A percentile compares a stretch with the other conserved stretches of the same genome.
phyloP scores from a whole-genome alignment of 2,888 invertebrate genomes.

The Glyphotaelius pellucidus region DNA sequence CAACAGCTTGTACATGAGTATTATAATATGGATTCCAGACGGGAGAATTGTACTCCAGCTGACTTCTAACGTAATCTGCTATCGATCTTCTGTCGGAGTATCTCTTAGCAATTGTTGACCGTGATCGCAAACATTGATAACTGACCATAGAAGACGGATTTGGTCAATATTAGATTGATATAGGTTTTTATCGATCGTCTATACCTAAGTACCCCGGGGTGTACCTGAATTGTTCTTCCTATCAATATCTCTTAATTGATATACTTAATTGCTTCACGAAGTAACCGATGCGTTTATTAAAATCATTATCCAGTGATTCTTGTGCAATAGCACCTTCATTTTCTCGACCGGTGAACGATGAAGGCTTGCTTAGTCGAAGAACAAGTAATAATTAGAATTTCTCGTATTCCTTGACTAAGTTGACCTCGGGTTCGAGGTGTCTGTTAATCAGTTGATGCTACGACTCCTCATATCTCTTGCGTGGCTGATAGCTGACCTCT shows the following conservation, averaged over 20 bases:
- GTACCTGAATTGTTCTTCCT: neutral
- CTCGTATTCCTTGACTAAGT: neutral
- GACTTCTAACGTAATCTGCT: no score
- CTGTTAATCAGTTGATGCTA: neutral
- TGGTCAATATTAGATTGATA: no score
- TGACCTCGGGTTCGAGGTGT: neutral
- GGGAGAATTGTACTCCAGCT: no score
- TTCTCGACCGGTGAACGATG: neutral
- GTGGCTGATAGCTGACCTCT: neutral
- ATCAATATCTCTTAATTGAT: neutral
- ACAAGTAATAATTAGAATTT: neutral
- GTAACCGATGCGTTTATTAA: neutral
- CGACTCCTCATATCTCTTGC: neutral
- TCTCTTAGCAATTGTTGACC: no score
- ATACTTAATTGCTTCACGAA: neutral
- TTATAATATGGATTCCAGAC: no score
- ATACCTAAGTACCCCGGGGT: no score
- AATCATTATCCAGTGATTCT: neutral
- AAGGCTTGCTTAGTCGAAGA: neutral
- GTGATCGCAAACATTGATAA: no score
- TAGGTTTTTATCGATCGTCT: no score
- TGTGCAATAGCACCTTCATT: neutral
- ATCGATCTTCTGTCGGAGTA: no score
- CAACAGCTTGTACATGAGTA: no score
- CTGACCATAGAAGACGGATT: no score